A percentile compares a stretch with the other conserved stretches of the same genome.
Evolutionary conservation across 2,797 vertebrate species (phyloP).

Genomic region (Adelosebastes latens): DNA sequence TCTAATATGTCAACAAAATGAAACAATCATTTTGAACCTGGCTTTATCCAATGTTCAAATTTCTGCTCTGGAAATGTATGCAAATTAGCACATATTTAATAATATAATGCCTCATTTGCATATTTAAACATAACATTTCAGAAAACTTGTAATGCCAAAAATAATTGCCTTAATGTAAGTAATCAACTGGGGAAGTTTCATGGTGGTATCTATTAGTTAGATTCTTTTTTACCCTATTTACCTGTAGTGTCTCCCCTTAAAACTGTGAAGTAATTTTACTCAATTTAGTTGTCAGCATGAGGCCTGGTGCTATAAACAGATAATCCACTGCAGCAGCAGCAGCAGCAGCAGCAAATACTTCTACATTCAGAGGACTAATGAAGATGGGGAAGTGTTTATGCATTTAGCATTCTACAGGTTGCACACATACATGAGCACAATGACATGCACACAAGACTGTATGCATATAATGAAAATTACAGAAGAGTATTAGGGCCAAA

Average conservation of each 20-base stretch:
- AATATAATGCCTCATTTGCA: background rate
- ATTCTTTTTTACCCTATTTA: background rate
- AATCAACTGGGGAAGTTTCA: too few relatives aligned
- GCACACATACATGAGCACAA: background rate
- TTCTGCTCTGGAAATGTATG: too few relatives aligned
- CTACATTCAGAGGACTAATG: background rate
- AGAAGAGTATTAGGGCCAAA: background rate
- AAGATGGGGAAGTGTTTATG: background rate
- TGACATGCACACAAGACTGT: background rate
- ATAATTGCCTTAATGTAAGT: too few relatives aligned
- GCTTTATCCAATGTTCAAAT: too few relatives aligned
- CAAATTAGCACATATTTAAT: too few relatives aligned
- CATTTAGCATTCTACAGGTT: background rate
- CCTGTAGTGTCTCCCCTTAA: background rate
- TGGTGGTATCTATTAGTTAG: too few relatives aligned
- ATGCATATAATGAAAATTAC: background rate
- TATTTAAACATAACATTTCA: background rate
- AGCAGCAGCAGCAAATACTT: background rate
- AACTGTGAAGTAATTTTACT: background rate
- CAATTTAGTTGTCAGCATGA: background rate
- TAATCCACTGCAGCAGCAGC: background rate
- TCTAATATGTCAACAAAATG: too few relatives aligned
- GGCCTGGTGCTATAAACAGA: conserved; percentile 17
- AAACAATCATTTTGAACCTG: too few relatives aligned
- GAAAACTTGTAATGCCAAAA: too few relatives aligned